Percentiles rank a stretch among this genome's conserved stretches.
Evolutionary conservation across 2,888 invertebrate genomes (phyloP).

Genomic region (Hirtodrosophila trivittata): DNA sequence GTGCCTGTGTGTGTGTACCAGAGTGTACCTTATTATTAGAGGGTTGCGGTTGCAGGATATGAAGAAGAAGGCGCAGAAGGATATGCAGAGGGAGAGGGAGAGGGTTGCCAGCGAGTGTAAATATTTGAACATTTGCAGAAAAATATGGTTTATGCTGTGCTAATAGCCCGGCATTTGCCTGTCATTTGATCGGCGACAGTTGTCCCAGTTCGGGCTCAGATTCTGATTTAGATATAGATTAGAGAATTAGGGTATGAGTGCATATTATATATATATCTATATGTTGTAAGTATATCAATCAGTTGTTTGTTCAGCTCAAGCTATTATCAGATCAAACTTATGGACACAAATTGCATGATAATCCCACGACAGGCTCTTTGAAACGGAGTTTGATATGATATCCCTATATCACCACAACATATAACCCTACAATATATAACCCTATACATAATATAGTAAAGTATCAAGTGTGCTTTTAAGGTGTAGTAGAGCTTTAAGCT

Average conservation of each 20-base stretch:
- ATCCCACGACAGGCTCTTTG: too few relatives aligned
- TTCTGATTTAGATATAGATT: conserved; percentile 10
- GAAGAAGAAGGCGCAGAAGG: conserved; percentile 15
- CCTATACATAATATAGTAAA: too few relatives aligned
- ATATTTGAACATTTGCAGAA: conserved; percentile 83
- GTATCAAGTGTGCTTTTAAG: too few relatives aligned
- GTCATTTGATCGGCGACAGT: conserved; percentile 71
- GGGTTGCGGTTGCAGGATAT: conserved; percentile 46
- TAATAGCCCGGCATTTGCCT: conserved; percentile 65
- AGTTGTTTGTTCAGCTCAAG: conserved; percentile 34
- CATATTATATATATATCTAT: too few relatives aligned
- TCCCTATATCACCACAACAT: too few relatives aligned
- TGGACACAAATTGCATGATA: conserved; percentile 2
- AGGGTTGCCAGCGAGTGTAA: conserved; percentile 56
- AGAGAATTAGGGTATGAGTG: too few relatives aligned
- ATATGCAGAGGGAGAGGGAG: neutral
- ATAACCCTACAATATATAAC: too few relatives aligned
- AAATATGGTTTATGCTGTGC: conserved; percentile 82
- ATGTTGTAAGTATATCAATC: too few relatives aligned
- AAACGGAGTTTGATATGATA: too few relatives aligned
- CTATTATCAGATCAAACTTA: conserved; percentile 29
- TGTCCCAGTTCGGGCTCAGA: conserved; percentile 35
- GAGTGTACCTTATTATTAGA: conserved; percentile 26
- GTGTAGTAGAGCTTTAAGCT: too few relatives aligned
- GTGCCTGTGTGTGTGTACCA: neutral